Conservation (phyloP, 2,113 vertebrate species). For the Marmota flaviventris region DNA sequence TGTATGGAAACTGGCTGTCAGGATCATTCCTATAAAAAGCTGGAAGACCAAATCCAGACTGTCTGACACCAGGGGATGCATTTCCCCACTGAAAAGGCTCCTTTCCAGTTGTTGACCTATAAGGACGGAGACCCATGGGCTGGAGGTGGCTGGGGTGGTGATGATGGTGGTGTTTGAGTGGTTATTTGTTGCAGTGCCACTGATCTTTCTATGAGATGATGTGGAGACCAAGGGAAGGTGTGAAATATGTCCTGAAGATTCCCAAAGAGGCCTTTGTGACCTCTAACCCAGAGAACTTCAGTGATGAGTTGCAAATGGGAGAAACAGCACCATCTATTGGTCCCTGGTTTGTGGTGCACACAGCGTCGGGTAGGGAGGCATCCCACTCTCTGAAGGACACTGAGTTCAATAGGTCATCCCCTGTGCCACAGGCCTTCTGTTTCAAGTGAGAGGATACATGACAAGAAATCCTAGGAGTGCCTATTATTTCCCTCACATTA, state of each 20-base stretch:
- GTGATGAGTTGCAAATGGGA: neutral
- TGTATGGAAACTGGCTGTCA: neutral
- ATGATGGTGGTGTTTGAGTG: too few relatives aligned
- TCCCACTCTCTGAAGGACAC: neutral
- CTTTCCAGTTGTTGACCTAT: neutral
- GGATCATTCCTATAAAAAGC: neutral
- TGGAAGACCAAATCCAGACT: neutral
- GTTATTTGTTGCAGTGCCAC: neutral
- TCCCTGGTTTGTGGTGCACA: neutral
- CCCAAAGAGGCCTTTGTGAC: neutral
- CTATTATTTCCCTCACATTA: neutral
- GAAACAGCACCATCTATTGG: slow-evolving; percentile 64
- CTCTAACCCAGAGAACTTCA: neutral
- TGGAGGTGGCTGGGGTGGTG: too few relatives aligned
- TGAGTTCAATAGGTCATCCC: neutral
- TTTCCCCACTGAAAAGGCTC: neutral
- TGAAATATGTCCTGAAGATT: neutral
- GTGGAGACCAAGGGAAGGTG: neutral
- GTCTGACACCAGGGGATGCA: neutral
- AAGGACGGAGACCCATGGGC: neutral
- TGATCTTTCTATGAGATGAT: neutral
- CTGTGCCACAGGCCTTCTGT: neutral
- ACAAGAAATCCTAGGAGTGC: neutral
- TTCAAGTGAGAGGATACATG: neutral
- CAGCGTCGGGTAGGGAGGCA: neutral